These are phyloP conservation scores for Amblyraja radiata DNA, from an alignment of 2,797 vertebrate species.

Conservation along the genomic window DNA sequence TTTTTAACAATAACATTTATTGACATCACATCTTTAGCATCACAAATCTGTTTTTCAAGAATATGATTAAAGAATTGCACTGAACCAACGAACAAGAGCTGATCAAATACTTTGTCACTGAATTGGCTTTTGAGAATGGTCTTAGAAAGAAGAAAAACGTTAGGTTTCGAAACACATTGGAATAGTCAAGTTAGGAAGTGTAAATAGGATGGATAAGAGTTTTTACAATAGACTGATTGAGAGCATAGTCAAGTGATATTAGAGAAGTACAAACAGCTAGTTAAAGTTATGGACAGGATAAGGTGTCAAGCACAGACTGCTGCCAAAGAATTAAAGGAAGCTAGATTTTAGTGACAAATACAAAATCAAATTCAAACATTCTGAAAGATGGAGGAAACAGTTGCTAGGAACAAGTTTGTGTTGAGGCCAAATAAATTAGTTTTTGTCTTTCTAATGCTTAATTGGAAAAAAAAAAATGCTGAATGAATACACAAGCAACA, in stretches of 20 bases:
- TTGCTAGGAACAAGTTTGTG: background rate
- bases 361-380: background rate
- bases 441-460: background rate
- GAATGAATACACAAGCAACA: background rate
- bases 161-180: background rate
- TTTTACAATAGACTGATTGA: background rate
- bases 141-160: background rate
- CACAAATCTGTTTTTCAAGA: background rate
- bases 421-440: background rate
- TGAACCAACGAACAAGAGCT: background rate
- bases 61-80: background rate
- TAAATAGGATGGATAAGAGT: background rate
- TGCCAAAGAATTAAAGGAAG: too few relatives aligned
- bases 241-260: background rate
- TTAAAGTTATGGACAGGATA: background rate
- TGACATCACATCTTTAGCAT: background rate
- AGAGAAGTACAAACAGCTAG: background rate
- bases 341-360: background rate
- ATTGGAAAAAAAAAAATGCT: background rate
- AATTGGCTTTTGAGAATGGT: background rate
- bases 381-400: background rate
- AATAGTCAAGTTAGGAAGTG: background rate
- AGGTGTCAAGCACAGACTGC: background rate
- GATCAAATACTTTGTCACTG: background rate
- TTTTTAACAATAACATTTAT: background rate